Evolutionary conservation across 2,888 invertebrate species (phyloP).

Genomic region (Oegoconia quadripuncta): DNA sequence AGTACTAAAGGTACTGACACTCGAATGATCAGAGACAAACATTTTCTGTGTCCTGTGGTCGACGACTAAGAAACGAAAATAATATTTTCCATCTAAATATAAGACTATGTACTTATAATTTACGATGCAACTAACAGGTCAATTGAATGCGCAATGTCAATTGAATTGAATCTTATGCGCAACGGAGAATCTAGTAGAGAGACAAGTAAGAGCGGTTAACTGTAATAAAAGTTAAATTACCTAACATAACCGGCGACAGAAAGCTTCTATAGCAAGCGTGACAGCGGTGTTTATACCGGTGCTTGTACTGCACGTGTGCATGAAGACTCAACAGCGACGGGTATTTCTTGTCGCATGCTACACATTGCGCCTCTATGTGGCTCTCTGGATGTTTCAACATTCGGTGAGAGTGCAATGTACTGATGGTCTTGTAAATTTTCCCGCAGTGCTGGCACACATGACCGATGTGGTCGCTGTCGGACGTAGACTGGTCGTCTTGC

Average conservation of each 20-base stretch:
- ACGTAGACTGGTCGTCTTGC: constrained; percentile 17
- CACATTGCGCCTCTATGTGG: constrained; percentile 36
- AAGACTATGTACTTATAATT: too few species aligned
- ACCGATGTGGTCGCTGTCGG: constrained; percentile 25
- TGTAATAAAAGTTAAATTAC: constrained; percentile 2
- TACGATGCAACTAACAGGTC: too few species aligned
- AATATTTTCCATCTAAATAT: too few species aligned
- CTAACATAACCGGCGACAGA: constrained; percentile 28
- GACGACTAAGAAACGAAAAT: too few species aligned
- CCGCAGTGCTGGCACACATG: constrained; percentile 65
- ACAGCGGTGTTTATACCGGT: constrained; percentile 44
- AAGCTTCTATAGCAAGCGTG: constrained; percentile 50
- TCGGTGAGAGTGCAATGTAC: constrained; percentile 46
- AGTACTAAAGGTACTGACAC: too few species aligned
- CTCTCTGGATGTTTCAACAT: constrained; percentile 49
- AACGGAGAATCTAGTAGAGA: too few species aligned
- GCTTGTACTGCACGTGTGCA: constrained; percentile 57
- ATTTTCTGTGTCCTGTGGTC: too few species aligned
- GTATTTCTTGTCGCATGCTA: constrained; percentile 48
- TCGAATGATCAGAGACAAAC: too few species aligned
- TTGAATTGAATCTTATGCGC: too few species aligned
- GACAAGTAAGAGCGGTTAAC: too few species aligned
- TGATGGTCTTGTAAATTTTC: constrained; percentile 50
- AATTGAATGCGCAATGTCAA: too few species aligned
- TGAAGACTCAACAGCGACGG: constrained; percentile 49